phyloP scores from a whole-genome alignment of 2,797 vertebrate species.

The Galago senegalensis region DNA sequence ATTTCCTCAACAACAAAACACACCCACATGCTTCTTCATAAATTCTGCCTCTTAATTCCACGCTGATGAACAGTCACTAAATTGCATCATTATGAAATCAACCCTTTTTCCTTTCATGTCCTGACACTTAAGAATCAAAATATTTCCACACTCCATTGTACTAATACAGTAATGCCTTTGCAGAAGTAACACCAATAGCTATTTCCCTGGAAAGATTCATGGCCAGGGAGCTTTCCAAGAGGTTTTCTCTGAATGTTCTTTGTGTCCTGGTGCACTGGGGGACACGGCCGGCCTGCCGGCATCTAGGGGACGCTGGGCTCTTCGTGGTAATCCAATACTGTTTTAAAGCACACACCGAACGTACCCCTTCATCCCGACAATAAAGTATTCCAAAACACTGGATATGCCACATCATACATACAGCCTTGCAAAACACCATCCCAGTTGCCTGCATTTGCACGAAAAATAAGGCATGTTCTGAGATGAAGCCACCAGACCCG shows the following conservation, averaged over 20 bases:
- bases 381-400: slow-evolving; percentile 61
- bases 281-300: slow-evolving; percentile 43
- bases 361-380: slow-evolving; percentile 43
- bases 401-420: neutral
- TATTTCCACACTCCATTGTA: slow-evolving; percentile 77
- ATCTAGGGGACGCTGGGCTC: slow-evolving; percentile 43
- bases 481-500: slow-evolving; percentile 50
- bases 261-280: slow-evolving; percentile 80
- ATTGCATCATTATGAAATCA: slow-evolving; percentile 60
- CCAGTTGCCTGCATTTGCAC: slow-evolving; percentile 36
- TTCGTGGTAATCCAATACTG: slow-evolving; percentile 24
- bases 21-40: slow-evolving; percentile 72
- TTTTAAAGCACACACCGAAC: neutral
- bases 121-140: slow-evolving; percentile 78
- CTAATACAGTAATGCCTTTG: slow-evolving; percentile 59
- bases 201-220: slow-evolving; percentile 81
- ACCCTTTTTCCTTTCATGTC: slow-evolving; percentile 68
- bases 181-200: slow-evolving; percentile 68
- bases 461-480: neutral
- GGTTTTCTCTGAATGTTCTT: slow-evolving; percentile 82
- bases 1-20: slow-evolving; percentile 75
- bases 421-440: slow-evolving; percentile 24
- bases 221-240: slow-evolving; percentile 80
- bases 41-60: slow-evolving; percentile 71
- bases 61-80: slow-evolving; percentile 59